Conservation (phyloP, 1,140 invertebrate species). For the Charaxes varanes region DNA sequence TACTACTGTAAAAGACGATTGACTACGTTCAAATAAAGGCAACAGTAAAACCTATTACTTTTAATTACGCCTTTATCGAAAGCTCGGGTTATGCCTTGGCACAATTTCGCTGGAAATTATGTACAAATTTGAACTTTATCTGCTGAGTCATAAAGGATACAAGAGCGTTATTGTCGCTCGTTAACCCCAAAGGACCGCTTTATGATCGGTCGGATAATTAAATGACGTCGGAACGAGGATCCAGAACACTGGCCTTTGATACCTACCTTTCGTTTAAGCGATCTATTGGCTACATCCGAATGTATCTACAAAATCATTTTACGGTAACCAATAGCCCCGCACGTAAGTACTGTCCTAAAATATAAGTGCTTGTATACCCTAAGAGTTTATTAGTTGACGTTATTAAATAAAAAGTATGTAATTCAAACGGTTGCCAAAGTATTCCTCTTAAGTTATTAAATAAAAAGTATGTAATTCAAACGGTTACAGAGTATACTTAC, state of each 20-base stretch:
- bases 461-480: no score
- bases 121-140: conserved; percentile 5
- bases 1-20: no score
- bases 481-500: no score
- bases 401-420: no score
- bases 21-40: no score
- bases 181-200: conserved; percentile 11
- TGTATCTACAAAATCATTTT: no score
- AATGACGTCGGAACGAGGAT: conserved; percentile 12
- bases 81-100: conserved; percentile 1
- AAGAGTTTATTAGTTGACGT: no score
- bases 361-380: no score
- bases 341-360: no score
- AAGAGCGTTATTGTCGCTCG: neutral
- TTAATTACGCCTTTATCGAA: conserved; percentile 20
- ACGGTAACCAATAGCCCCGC: no score
- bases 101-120: neutral
- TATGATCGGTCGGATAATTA: conserved; percentile 19
- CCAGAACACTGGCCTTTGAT: conserved; percentile 2
- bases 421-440: no score
- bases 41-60: conserved; percentile 17
- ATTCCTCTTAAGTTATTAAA: no score
- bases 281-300: neutral
- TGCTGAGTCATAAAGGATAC: neutral
- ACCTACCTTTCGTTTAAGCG: neutral